Conservation (phyloP, 1,140 invertebrate genomes). For the Bicyclus anynana region DNA sequence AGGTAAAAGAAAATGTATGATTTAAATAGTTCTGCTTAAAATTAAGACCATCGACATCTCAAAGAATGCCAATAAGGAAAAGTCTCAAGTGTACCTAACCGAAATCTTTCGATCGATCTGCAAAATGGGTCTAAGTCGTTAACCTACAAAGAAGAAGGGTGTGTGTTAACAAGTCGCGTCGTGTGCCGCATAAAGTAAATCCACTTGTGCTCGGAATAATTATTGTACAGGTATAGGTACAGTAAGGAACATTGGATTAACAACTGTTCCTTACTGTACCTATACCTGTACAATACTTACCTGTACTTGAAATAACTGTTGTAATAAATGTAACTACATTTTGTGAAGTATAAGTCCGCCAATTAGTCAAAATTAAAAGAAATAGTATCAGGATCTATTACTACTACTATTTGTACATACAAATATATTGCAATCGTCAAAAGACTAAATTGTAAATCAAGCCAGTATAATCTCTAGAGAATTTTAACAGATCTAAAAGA, state of each 20-base stretch:
- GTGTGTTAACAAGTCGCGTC: constrained; percentile 46
- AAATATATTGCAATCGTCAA: too few species aligned
- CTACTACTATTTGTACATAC: too few species aligned
- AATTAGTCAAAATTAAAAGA: too few species aligned
- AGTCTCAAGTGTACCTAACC: not conserved
- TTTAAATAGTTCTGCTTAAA: not conserved
- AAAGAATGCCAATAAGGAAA: not conserved
- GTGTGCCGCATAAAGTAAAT: constrained; percentile 52
- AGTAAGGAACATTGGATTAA: not conserved
- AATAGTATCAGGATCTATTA: too few species aligned
- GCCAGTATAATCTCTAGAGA: too few species aligned
- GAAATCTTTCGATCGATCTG: not conserved
- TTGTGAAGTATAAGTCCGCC: too few species aligned
- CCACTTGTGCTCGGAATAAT: constrained; percentile 67
- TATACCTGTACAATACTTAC: too few species aligned
- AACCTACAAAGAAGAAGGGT: constrained; percentile 54
- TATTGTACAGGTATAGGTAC: constrained; percentile 24
- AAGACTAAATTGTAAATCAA: too few species aligned
- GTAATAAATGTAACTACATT: too few species aligned
- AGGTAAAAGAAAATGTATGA: not conserved
- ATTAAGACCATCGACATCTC: not conserved
- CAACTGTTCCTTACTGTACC: too few species aligned
- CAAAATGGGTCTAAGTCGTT: constrained; percentile 19
- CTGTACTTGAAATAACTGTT: not conserved
- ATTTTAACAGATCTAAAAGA: too few species aligned